Evolutionary conservation across 1,140 invertebrate genomes (phyloP).

Genomic region (Pogonus chalceus): DNA sequence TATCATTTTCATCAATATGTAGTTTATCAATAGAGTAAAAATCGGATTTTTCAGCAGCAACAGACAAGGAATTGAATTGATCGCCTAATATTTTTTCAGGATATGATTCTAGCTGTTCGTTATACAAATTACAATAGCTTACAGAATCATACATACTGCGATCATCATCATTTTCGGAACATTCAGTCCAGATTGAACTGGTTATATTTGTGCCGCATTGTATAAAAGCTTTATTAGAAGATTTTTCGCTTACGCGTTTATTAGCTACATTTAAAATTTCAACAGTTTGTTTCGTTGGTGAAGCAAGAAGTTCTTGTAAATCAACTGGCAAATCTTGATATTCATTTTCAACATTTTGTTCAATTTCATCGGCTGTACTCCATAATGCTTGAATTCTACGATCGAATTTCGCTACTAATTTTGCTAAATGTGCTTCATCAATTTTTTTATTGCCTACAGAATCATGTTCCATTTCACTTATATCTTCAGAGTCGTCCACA

Average conservation of each 20-base stretch:
- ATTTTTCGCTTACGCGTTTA: constrained; percentile 18
- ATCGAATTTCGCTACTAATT: constrained; percentile 56
- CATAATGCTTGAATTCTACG: constrained; percentile 53
- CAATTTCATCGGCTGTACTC: constrained; percentile 36
- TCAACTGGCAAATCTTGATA: constrained; percentile 47
- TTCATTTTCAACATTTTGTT: constrained; percentile 37
- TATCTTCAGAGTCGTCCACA: not conserved
- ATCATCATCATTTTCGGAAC: constrained; percentile 16
- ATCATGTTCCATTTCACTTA: not conserved
- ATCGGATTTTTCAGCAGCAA: not conserved
- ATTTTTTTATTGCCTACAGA: not conserved
- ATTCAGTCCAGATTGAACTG: constrained; percentile 35
- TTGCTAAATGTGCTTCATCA: constrained; percentile 46
- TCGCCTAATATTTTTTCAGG: not conserved
- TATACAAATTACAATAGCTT: not conserved
- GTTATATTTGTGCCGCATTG: constrained; percentile 36
- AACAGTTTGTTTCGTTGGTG: constrained; percentile 37
- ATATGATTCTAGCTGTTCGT: constrained; percentile 1
- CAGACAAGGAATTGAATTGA: not conserved
- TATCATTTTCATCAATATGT: constrained; percentile 1
- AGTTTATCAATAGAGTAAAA: too few species aligned
- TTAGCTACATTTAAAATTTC: constrained; percentile 26
- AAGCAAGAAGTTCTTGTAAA: constrained; percentile 44
- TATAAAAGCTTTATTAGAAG: constrained; percentile 23
- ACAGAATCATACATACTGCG: constrained; percentile 2